phyloP scores from a whole-genome alignment of 2,797 vertebrate species.

The Lithobates sylvaticus region DNA sequence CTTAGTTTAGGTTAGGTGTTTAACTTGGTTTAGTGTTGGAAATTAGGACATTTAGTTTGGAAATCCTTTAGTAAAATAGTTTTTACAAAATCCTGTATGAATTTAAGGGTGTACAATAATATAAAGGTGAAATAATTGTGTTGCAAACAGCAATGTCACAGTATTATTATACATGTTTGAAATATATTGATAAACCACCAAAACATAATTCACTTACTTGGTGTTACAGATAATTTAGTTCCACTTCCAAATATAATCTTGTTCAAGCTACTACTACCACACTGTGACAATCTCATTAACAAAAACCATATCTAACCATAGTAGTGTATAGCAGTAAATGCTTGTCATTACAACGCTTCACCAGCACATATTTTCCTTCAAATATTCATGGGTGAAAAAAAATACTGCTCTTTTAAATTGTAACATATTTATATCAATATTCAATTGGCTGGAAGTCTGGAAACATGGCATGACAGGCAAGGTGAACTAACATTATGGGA shows the following conservation, averaged over 20 bases:
- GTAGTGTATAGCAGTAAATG: not conserved
- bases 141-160: too few relatives aligned
- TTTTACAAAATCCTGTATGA: not conserved
- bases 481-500: not conserved
- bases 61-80: not conserved
- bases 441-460: too few relatives aligned
- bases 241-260: constrained; percentile 35
- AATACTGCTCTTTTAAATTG: too few relatives aligned
- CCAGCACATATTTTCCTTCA: not conserved
- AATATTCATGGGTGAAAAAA: too few relatives aligned
- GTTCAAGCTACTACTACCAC: not conserved
- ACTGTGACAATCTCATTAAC: constrained; percentile 22
- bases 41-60: not conserved
- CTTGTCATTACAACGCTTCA: not conserved
- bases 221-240: constrained; percentile 23
- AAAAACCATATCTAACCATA: constrained; percentile 21
- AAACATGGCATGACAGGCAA: not conserved
- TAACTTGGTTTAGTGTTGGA: too few relatives aligned
- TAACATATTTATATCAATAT: too few relatives aligned
- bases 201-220: constrained; percentile 27
- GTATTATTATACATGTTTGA: not conserved
- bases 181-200: not conserved
- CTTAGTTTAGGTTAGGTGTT: too few relatives aligned
- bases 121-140: too few relatives aligned
- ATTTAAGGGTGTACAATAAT: not conserved